Evolutionary conservation across 2,113 vertebrate species (phyloP).

Genomic region (Toxotes jaculatrix): DNA sequence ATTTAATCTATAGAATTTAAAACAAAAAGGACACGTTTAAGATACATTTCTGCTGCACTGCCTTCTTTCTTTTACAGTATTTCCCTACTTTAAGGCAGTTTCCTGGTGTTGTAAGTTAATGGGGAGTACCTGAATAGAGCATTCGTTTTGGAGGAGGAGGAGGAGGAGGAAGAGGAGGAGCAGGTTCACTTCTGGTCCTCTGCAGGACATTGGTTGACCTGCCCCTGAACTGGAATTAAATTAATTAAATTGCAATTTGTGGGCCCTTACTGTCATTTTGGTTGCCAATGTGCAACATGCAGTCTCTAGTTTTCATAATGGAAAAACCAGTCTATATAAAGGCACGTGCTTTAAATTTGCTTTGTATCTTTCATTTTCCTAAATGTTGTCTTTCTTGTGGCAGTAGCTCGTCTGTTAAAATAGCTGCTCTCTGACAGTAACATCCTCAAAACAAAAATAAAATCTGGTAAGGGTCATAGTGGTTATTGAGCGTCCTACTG

Average conservation of each 20-base stretch:
- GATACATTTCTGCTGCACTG: neutral
- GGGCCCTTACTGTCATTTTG: neutral
- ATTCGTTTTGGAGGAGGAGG: neutral
- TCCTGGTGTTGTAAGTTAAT: neutral
- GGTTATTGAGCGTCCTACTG: slow-evolving; percentile 12
- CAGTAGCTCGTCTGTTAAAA: slow-evolving; percentile 33
- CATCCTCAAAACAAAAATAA: neutral
- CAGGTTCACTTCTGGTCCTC: slow-evolving; percentile 5
- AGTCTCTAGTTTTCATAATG: slow-evolving; percentile 31
- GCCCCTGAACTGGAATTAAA: slow-evolving; percentile 6
- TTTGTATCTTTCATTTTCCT: slow-evolving; percentile 24
- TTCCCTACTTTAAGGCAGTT: neutral
- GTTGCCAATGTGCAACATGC: slow-evolving; percentile 9
- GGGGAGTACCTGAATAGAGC: neutral
- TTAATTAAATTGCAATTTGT: slow-evolving; percentile 26
- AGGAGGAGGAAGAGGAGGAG: neutral
- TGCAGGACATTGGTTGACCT: neutral
- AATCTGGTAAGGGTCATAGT: slow-evolving; percentile 21
- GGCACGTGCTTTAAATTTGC: slow-evolving; percentile 43
- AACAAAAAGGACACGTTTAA: neutral
- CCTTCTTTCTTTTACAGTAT: neutral
- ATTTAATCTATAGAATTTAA: too few species aligned
- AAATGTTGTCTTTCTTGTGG: slow-evolving; percentile 54
- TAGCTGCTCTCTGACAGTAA: slow-evolving; percentile 14
- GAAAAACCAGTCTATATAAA: slow-evolving; percentile 44